A percentile compares a stretch with the other conserved stretches of the same genome.
These are phyloP conservation scores for Chymomyza procnemis DNA, from an alignment of 2,888 invertebrate genomes.

Conservation along the genomic window DNA sequence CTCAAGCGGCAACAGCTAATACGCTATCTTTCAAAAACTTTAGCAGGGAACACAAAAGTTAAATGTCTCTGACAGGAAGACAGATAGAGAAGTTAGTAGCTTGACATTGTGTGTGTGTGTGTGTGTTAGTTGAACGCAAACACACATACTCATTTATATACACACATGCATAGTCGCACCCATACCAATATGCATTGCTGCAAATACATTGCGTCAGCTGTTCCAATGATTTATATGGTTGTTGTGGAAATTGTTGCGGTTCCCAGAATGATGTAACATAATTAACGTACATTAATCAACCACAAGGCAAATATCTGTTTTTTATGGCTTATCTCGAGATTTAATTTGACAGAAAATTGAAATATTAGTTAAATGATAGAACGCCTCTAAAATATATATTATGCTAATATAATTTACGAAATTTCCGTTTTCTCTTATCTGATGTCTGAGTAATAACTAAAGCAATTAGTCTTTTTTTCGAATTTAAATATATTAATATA, in stretches of 20 bases:
- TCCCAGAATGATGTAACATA: not conserved
- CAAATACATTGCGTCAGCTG: conserved; percentile 15
- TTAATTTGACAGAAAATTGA: not conserved
- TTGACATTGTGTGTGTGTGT: conserved; percentile 9
- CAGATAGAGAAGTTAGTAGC: conserved; percentile 9
- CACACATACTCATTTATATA: conserved; percentile 2
- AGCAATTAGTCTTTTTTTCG: not conserved
- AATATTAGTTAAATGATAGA: not conserved
- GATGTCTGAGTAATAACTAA: not conserved
- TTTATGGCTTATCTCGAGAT: conserved; percentile 24
- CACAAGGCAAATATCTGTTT: conserved; percentile 29
- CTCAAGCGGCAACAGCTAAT: conserved; percentile 1
- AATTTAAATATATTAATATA: too few species aligned
- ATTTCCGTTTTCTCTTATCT: not conserved
- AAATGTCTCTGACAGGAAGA: conserved; percentile 42
- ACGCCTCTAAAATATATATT: not conserved
- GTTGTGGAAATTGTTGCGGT: conserved; percentile 7
- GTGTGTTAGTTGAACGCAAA: conserved; percentile 1
- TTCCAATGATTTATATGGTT: conserved; percentile 37
- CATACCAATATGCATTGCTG: not conserved
- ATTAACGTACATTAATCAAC: conserved; percentile 21
- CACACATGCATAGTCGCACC: conserved; percentile 5
- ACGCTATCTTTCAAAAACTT: conserved; percentile 18
- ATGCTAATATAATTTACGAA: not conserved
- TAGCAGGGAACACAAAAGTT: conserved; percentile 37